phyloP scores from a whole-genome alignment of 1,140 invertebrate species.

The Macrocentrus cingulum region DNA sequence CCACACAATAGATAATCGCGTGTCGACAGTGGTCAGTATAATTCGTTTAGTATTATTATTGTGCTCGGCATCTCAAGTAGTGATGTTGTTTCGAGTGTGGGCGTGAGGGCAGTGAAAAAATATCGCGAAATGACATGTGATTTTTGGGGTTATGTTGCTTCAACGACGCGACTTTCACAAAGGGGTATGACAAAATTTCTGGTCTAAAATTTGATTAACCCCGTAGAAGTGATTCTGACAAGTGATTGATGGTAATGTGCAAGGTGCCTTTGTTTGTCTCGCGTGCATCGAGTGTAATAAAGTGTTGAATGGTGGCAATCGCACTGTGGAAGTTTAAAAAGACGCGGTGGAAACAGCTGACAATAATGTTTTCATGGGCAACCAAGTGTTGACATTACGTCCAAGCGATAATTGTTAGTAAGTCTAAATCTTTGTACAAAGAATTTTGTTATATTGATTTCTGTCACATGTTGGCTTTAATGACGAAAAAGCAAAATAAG shows the following conservation, averaged over 20 bases:
- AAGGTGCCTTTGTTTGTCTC: not conserved
- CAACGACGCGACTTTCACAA: slow-evolving; percentile 5
- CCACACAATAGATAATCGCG: too few relatives aligned
- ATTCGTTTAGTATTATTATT: not conserved
- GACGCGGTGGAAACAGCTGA: slow-evolving; percentile 8
- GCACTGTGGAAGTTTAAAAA: not conserved
- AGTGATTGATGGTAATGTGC: not conserved
- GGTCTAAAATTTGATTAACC: not conserved
- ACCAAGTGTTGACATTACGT: not conserved
- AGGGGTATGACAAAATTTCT: too few relatives aligned
- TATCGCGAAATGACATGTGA: not conserved
- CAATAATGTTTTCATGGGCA: not conserved
- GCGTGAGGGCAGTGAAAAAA: not conserved
- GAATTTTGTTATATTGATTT: too few relatives aligned
- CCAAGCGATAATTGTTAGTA: not conserved
- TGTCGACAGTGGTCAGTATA: too few relatives aligned
- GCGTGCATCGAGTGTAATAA: not conserved
- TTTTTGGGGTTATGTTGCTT: slow-evolving; percentile 7
- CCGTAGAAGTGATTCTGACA: not conserved
- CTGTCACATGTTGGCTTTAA: too few relatives aligned
- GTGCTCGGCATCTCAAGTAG: not conserved
- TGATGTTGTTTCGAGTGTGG: not conserved
- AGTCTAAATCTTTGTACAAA: too few relatives aligned
- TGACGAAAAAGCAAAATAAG: too few relatives aligned
- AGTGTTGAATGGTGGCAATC: slow-evolving; percentile 12